Base-by-base conservation (phyloP, 2,888 invertebrate genomes). In the Pammene aurita region DNA sequence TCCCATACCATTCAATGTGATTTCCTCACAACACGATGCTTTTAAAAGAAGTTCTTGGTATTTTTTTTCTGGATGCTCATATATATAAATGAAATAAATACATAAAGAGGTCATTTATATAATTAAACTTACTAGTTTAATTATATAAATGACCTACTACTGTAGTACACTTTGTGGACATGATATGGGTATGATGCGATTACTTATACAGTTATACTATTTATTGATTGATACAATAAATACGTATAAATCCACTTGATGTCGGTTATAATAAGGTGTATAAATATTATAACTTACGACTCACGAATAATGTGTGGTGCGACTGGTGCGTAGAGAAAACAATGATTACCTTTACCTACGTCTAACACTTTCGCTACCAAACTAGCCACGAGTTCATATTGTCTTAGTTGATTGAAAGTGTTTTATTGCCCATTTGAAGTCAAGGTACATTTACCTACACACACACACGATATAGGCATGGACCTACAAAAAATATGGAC, bases 1-100 rank as follows among this genome's bases (percentile, higher is more conserved):
- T 57, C 50, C 10, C n/a, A 54, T 62, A 52, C 62, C 16, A 18
- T 57, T 62, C 35, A 10, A 52, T 44, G 48, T 42, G 48, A 62
- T 62, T 62, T 62, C 50, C 41, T 62, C 41, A 44, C 58, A 44
- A 58, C 44, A 26, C 7, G 26, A 10, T 41, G 26, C 26, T 44
- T 63, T 62, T 26, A 52, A 54, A 44, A 42, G 7, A 34, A 55
- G 16, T 34, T 63, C 13, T 26, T 34, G 26, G 13, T n/a, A 18
- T 16, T 18, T 56, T 18, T 9, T 38, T 38, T 38, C 7, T 38
- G 38, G 26, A 26, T 26, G 26, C 26, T 4, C 26, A 26, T 26
- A 26, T 2, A 26, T 26, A 4, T 26, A 26, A 2, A 26, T 26
- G 34, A 13, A n/a, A 34, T 54, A 0, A 34, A 5, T 35, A 2